Conservation (phyloP, 1,140 invertebrate genomes). For the Venustaconcha ellipsiformis region DNA sequence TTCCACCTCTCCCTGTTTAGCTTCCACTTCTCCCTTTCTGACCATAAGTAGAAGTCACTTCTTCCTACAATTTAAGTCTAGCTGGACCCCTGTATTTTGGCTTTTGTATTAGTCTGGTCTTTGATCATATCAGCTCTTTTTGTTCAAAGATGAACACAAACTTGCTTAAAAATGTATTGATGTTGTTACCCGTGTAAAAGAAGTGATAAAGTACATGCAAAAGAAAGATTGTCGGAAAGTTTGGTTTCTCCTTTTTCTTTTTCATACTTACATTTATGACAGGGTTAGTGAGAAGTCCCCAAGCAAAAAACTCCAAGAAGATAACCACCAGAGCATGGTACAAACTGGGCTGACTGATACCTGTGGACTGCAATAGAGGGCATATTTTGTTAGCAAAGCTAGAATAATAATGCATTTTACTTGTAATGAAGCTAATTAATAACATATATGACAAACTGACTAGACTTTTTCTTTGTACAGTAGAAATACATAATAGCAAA, state of each 20-base stretch:
- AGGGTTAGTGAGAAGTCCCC: slow-evolving; percentile 98
- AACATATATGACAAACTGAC: neutral
- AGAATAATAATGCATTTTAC: neutral
- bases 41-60: too few species aligned
- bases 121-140: too few species aligned
- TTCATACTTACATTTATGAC: slow-evolving; percentile 88
- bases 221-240: slow-evolving; percentile 3
- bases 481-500: neutral
- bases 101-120: too few species aligned
- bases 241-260: too few species aligned
- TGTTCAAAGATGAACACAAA: too few species aligned
- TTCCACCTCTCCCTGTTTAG: too few species aligned
- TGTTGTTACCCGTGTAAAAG: too few species aligned
- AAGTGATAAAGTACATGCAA: slow-evolving; percentile 5
- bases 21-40: too few species aligned
- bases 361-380: slow-evolving; percentile 47
- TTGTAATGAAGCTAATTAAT: neutral
- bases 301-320: slow-evolving; percentile 99
- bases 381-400: neutral
- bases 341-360: slow-evolving; percentile 81
- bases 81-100: too few species aligned
- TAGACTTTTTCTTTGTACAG: neutral
- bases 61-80: too few species aligned
- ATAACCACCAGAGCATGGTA: slow-evolving; percentile 99
- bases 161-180: too few species aligned